These are phyloP conservation scores for Indicator indicator DNA, from an alignment of 2,113 vertebrate genomes.

Conservation along the genomic window DNA sequence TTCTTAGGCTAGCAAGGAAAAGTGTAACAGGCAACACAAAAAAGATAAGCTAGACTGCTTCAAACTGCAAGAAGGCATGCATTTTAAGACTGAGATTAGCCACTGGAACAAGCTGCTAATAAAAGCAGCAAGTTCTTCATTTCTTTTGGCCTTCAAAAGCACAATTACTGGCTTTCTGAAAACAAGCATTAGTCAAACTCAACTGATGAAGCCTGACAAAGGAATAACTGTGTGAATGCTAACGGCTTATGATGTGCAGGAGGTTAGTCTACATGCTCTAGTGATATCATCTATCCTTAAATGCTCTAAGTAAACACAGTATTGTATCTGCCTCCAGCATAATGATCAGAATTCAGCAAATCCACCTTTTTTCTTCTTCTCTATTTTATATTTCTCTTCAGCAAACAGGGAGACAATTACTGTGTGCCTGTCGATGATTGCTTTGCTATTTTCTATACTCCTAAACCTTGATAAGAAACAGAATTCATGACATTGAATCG, in stretches of 20 bases:
- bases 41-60: neutral
- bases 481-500: neutral
- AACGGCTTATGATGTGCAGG: neutral
- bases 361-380: neutral
- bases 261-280: neutral
- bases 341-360: constrained; percentile 18
- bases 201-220: constrained; percentile 26
- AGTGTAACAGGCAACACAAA: neutral
- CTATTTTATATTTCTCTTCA: neutral
- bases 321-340: neutral
- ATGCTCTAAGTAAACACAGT: neutral
- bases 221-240: neutral
- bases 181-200: constrained; percentile 51
- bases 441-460: neutral
- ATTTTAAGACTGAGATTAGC: constrained; percentile 14
- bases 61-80: neutral
- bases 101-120: constrained; percentile 26
- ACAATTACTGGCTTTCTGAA: constrained; percentile 41
- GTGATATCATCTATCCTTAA: constrained; percentile 37
- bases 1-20: neutral
- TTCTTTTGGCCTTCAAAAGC: neutral
- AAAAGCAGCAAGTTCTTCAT: neutral
- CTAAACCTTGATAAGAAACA: neutral
- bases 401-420: neutral
- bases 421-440: neutral